Evolutionary conservation across 2,888 invertebrate genomes (phyloP), one percentile per base, ranked within the genome.

Genomic region (Lamellibrachia columna): DNA sequence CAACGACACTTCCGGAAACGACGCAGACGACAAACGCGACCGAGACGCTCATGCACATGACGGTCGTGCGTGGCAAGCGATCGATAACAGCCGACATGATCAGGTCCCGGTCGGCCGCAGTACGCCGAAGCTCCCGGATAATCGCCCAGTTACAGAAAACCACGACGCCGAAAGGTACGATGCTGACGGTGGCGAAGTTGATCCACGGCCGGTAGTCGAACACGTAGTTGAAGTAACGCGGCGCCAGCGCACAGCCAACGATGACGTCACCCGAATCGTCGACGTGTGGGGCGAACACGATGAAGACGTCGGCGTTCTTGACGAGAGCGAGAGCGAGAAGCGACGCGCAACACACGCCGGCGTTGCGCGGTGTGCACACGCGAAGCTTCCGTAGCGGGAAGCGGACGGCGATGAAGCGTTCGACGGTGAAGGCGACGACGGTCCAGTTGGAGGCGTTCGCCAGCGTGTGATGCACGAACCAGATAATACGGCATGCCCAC

Each of bases 261-360:
- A 22, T 60, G 15, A 11, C 60, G 60, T 60, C 22, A 22, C 15
- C 15, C 0, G 4, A 9, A 15, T 60, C 15, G 22, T 60, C 60
- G 9, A 60, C 60, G 22, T 15, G 22, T 22, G 60, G 60, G 4
- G 60, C 60, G 60, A 60, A 22, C 60, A 60, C 60, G 11, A 60
- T 22, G 52, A 94, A 93, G 15, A 94, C 93, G 93, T 94, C 94
- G 52, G 93, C n/a, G 92, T 94, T 94, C 58, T 94, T 94, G 40
- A 92, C 15, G 28, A 93, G 28, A 22, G 94, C 93, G 7, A 91
- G 28, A 15, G 92, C 3, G 28, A 94, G 53, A 28, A 94, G 92
- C 7, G 28, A 91, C 52, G 92, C 15, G 40, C 92, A 93, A 90
- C 92, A 93, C 90, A 75, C 92, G 90, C 93, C 93, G 40, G 93